Conservation (phyloP, 2,113 vertebrate species). For the rat (Rattus norvegicus) region DNA sequence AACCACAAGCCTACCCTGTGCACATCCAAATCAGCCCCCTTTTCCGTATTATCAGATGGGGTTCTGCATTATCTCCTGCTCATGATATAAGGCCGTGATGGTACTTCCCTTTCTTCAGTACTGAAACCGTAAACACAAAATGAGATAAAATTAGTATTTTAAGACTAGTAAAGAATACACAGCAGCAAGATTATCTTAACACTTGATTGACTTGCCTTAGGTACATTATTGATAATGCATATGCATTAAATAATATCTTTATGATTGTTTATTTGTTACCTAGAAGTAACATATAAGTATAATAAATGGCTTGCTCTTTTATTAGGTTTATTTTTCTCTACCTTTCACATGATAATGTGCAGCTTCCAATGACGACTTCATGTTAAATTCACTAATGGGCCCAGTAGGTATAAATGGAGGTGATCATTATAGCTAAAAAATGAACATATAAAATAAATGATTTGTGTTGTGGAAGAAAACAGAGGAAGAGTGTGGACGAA, state of each 20-base stretch:
- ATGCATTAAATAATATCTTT: slow-evolving; percentile 8
- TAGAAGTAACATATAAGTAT: background rate
- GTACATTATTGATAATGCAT: background rate
- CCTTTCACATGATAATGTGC: background rate
- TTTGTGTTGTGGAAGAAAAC: background rate
- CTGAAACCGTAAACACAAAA: background rate
- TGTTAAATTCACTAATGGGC: slow-evolving; percentile 12
- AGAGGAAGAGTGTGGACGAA: background rate
- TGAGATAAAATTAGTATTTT: background rate
- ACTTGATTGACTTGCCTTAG: background rate
- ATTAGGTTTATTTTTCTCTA: slow-evolving; percentile 11
- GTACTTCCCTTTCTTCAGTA: background rate
- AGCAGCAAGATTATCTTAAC: background rate
- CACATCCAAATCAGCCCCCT: background rate
- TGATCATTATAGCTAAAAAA: background rate
- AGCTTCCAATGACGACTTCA: background rate
- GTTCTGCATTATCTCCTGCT: background rate
- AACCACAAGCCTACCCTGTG: background rate
- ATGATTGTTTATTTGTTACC: slow-evolving; percentile 20
- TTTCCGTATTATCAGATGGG: background rate
- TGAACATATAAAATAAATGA: background rate
- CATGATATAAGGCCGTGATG: background rate
- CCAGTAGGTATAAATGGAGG: background rate
- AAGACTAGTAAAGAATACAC: background rate
- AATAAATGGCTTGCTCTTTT: background rate